A percentile compares a stretch with the other conserved stretches of the same genome.
Evolutionary conservation across 2,797 vertebrate genomes (phyloP).

Genomic region (Sylvia borin): DNA sequence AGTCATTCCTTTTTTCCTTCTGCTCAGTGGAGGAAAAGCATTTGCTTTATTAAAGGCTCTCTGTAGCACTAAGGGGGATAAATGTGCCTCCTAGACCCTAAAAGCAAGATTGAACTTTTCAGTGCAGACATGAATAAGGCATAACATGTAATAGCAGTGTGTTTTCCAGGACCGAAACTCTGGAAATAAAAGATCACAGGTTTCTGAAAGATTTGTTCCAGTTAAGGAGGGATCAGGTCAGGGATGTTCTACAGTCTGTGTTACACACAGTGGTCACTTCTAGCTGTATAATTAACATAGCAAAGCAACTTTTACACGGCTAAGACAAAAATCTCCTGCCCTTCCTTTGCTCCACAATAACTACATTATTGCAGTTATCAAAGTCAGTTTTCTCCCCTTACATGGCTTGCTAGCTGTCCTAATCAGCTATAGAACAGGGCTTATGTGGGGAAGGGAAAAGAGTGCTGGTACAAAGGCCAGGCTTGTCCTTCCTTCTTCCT

Average conservation of each 20-base stretch:
- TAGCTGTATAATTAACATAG: background rate
- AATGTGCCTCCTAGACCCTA: conserved; percentile 39
- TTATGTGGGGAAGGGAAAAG: background rate
- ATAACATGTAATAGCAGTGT: background rate
- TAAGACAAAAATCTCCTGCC: background rate
- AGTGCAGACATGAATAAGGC: conserved; percentile 29
- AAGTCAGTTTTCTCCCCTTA: background rate
- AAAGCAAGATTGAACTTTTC: conserved; percentile 46
- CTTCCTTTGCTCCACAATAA: background rate
- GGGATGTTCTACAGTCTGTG: background rate
- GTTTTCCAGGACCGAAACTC: conserved; percentile 10
- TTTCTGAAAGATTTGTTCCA: conserved; percentile 14
- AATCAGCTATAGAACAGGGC: background rate
- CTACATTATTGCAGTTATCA: background rate
- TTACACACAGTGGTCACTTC: background rate
- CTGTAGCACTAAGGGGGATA: conserved; percentile 33
- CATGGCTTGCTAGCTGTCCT: background rate
- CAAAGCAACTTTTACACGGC: background rate
- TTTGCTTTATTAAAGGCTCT: conserved; percentile 37
- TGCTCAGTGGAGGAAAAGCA: conserved; percentile 42
- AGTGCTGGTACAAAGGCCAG: background rate
- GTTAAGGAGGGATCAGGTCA: background rate
- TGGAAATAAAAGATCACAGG: conserved; percentile 4
- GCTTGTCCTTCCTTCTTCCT: background rate
- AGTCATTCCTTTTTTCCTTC: conserved; percentile 29